Evolutionary conservation across 2,797 vertebrate species (phyloP).

Genomic region (Channa striata): DNA sequence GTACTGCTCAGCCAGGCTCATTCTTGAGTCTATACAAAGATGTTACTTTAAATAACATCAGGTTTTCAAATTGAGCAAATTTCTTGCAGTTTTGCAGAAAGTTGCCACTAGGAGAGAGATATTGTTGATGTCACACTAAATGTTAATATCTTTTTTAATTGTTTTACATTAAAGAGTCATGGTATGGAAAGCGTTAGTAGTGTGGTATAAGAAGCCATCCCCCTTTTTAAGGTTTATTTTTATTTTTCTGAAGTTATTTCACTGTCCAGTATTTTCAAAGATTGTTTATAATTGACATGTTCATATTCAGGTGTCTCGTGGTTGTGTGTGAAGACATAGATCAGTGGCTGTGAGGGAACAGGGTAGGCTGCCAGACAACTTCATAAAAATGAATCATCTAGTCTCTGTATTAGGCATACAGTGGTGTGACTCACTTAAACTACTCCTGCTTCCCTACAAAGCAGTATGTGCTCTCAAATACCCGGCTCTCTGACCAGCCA

Average conservation of each 20-base stretch:
- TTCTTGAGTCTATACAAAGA: slow-evolving; percentile 36
- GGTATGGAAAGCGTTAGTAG: slow-evolving; percentile 28
- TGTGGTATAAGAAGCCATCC: slow-evolving; percentile 24
- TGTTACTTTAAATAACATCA: slow-evolving; percentile 40
- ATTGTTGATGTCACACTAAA: slow-evolving; percentile 20
- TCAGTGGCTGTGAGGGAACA: slow-evolving; percentile 59
- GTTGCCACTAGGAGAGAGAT: slow-evolving; percentile 31
- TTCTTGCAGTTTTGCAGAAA: slow-evolving; percentile 17
- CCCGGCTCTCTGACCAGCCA: slow-evolving; percentile 41
- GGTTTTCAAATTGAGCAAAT: slow-evolving; percentile 52
- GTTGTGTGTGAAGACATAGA: slow-evolving; percentile 63
- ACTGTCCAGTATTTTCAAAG: slow-evolving; percentile 75
- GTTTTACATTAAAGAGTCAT: slow-evolving; percentile 50
- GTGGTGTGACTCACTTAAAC: slow-evolving; percentile 44
- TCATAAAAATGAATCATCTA: slow-evolving; percentile 34
- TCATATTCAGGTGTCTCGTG: slow-evolving; percentile 72
- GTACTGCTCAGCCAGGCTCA: slow-evolving; percentile 73
- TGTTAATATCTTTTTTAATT: slow-evolving; percentile 39
- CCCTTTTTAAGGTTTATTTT: slow-evolving; percentile 23
- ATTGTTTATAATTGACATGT: slow-evolving; percentile 71
- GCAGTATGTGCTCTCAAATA: slow-evolving; percentile 49
- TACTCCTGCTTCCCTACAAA: slow-evolving; percentile 41
- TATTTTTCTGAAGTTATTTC: slow-evolving; percentile 60
- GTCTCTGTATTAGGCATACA: slow-evolving; percentile 57
- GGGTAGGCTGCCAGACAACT: slow-evolving; percentile 56